These are phyloP conservation scores for Amazona guildingii DNA, from an alignment of 2,113 vertebrate genomes.

Conservation along the genomic window DNA sequence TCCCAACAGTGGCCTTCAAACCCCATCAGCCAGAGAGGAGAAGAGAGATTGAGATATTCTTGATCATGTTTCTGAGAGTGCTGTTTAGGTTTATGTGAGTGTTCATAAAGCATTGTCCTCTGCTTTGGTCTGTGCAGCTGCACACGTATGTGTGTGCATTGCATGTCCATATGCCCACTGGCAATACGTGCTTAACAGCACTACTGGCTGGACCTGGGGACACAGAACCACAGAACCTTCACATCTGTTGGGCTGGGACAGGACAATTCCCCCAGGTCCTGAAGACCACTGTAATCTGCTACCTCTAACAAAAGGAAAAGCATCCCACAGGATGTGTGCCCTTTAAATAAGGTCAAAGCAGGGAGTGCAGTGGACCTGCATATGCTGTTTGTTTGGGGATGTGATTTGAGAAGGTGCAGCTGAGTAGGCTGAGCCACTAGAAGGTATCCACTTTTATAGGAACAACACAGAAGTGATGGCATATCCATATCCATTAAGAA, in stretches of 20 bases:
- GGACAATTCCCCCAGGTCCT: not conserved
- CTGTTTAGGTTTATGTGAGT: not conserved
- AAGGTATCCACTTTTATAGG: not conserved
- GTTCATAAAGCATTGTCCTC: not conserved
- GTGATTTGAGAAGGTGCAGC: not conserved
- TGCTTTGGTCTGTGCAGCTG: not conserved
- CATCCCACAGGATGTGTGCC: not conserved
- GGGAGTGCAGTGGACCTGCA: not conserved
- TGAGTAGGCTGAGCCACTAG: not conserved
- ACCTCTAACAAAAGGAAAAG: not conserved
- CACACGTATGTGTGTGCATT: too few relatives aligned
- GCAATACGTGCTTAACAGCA: accelerated
- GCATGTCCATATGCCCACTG: too few relatives aligned
- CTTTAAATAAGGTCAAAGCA: not conserved
- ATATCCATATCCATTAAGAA: not conserved
- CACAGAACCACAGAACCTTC: not conserved
- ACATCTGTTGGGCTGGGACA: not conserved
- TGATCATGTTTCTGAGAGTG: not conserved
- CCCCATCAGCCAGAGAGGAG: not conserved
- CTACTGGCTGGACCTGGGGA: not conserved
- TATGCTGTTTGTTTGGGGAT: not conserved
- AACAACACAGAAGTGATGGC: not conserved
- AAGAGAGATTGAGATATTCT: accelerated
- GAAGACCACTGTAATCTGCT: not conserved
- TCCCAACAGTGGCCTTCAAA: not conserved